Base-by-base conservation (phyloP, 2,888 invertebrate species). In the Allacma fusca region DNA sequence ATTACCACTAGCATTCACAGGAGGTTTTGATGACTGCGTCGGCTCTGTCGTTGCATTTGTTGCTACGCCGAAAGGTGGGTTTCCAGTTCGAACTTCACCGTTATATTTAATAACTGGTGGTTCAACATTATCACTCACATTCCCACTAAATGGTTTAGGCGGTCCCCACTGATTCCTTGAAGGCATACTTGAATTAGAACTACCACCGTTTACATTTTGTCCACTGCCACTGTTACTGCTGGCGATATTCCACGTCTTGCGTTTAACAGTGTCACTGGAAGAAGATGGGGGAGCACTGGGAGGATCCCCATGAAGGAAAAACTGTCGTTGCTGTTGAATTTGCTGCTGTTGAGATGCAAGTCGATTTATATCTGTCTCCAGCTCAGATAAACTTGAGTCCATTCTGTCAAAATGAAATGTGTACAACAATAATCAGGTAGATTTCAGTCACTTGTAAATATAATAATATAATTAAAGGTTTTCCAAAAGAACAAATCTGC, bases 311-410 rank as follows among this genome's bases (percentile, higher is more conserved):
- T 84, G 84, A 16, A 84, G 77, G 76, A 84, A 84, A 76, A 84
- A 84, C 70, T 84, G 84, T 64, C 80, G 78, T 70, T 79, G 69
- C 9, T 85, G 89, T 86, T 91, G 92, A 85, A 93, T 91, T 87
- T 92, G 92, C 87, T 90, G 91, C 86, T 93, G 93, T 86, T 95
- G 94, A 81, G 91, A 92, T 79, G 95, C 92, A 83, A 97, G 90
- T 85, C 94, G 91, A 88, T 95, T 94, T 86, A 97, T 96, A 88
- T 97, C 97, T 82, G 93, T 93, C 89, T 97, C 96, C 86, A 97
- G 93, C 88, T 97, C 96, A 87, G 94, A 93, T 86, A 97, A 91
- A 89, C 94, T 96, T 89, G 91, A 92, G 89, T 96, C 96, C 92
- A 97, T 94, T 89, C 93, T 93, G 87, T 83, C 88, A 78, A 77